Base-by-base conservation (phyloP, 2,797 vertebrate species). In the Pogonophryne albipinna region DNA sequence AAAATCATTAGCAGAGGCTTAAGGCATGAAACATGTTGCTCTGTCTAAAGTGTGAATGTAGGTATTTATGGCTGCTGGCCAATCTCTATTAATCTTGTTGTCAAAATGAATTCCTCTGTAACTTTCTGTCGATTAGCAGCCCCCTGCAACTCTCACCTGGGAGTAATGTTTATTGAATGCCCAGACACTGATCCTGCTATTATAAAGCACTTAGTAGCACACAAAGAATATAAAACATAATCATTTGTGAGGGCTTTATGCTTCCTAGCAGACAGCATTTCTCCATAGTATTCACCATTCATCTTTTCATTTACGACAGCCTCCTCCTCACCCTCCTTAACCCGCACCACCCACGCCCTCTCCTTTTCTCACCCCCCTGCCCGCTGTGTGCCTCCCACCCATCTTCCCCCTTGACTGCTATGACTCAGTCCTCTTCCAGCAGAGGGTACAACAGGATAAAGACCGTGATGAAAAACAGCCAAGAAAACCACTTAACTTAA, bases 381-480 rank as follows among this genome's bases (percentile, higher is more conserved):
- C 52, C 71, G 78, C 74, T 20, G 56, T 38, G 74, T 66, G 57
- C 76, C 76, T 79, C 90, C 87, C 90, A 80, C 89, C 86, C 88
- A 91, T 82, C 78, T 85, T 82, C 81, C 77, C 82, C 78, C 72
- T 74, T 74, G 75, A 78, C 83, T 83, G 88, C 86, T 87, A 85
- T 93, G 92, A 93, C 90, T 93, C 92, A 92, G 85, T 91, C 76
- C 70, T 83, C 83, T 80, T 76, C 82, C 85, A 90, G 74, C 80
- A 68, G 78, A 85, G 77, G 74, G 80, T 90, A 87, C 81, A 89
- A 60, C 55, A 79, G 80, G 82, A 85, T 80, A 82, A 87, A 86
- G 79, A 76, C 72, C 77, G 75, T 76, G 52, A 86, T 78, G 83
- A 85, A 79, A 90, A 89, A 75, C 74, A 82, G 85, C 78, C 85